Evolutionary conservation across 1,140 invertebrate genomes (phyloP).

Genomic region (Berghia stephanieae): DNA sequence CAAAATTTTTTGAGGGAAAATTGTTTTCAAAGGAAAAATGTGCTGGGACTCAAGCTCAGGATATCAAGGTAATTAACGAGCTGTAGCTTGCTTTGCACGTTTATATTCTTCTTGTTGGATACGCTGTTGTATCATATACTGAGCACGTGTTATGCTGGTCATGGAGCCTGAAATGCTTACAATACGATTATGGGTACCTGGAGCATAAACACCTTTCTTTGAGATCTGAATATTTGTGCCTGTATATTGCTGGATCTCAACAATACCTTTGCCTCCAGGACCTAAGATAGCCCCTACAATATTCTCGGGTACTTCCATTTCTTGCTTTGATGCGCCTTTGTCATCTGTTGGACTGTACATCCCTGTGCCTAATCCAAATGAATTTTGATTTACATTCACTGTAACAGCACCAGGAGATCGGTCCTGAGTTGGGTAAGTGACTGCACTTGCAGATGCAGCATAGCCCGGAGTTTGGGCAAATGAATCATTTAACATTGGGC

Average conservation of each 20-base stretch:
- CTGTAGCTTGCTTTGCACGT: conserved; percentile 72
- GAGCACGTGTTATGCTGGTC: conserved; percentile 87
- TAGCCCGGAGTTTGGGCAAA: conserved; percentile 51
- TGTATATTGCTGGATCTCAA: conserved; percentile 96
- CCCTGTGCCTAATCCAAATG: conserved; percentile 79
- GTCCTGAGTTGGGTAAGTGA: conserved; percentile 45
- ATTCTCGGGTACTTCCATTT: conserved; percentile 86
- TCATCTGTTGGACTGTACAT: conserved; percentile 63
- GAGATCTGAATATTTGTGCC: conserved; percentile 98
- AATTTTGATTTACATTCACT: conserved; percentile 74
- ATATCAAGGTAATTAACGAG: conserved; percentile 52
- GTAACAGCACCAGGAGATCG: conserved; percentile 62
- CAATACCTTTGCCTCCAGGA: conserved; percentile 92
- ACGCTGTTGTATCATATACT: conserved; percentile 94
- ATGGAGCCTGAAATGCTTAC: conserved; percentile 92
- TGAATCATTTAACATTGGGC: conserved; percentile 61
- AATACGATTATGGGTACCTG: conserved; percentile 94
- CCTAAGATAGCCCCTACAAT: conserved; percentile 97
- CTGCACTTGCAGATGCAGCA: conserved; percentile 45
- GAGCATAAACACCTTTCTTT: conserved; percentile 96
- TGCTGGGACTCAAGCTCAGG: too few species aligned
- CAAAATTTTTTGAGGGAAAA: too few species aligned
- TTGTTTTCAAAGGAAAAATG: too few species aligned
- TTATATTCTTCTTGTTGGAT: conserved; percentile 95
- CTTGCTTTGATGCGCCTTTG: conserved; percentile 77